A percentile compares a stretch with the other conserved stretches of the same genome.
Conservation (phyloP, 2,888 invertebrate species). For the Volucella bombylans region DNA sequence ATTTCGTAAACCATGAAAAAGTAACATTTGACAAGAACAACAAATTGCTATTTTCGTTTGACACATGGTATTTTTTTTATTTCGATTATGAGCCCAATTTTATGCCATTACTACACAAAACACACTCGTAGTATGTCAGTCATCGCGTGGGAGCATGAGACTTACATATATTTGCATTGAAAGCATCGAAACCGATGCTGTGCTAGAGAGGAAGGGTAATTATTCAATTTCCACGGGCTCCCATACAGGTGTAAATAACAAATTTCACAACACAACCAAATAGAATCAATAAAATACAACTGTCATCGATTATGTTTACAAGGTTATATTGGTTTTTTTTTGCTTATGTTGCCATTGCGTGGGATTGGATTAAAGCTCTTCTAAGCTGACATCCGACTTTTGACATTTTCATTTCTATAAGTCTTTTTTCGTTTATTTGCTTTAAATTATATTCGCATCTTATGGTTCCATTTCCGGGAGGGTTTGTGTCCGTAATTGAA, state of each 20-base stretch:
- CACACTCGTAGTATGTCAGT: no score
- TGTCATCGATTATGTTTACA: slow-evolving; percentile 31
- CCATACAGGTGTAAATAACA: slow-evolving; percentile 34
- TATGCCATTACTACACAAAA: no score
- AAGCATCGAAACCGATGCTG: slow-evolving; percentile 5
- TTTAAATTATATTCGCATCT: slow-evolving; percentile 14
- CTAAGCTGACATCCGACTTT: slow-evolving; percentile 4
- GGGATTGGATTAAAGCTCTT: slow-evolving; percentile 12
- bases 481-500: slow-evolving; percentile 47
- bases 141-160: slow-evolving; percentile 18
- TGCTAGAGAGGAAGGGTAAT: slow-evolving; percentile 6
- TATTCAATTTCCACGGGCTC: slow-evolving; percentile 24
- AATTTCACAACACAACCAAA: not conserved
- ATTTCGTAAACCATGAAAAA: no score
- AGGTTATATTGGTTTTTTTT: slow-evolving; percentile 23
- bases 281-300: slow-evolving; percentile 26
- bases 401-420: not conserved
- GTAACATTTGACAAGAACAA: no score
- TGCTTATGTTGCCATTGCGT: not conserved
- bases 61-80: no score
- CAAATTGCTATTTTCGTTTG: no score
- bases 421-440: slow-evolving; percentile 1
- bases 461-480: slow-evolving; percentile 8
- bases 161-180: not conserved
- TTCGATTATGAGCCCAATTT: no score